Evolutionary conservation across 2,797 vertebrate genomes (phyloP).

Genomic region (Atherinosoma microstoma): DNA sequence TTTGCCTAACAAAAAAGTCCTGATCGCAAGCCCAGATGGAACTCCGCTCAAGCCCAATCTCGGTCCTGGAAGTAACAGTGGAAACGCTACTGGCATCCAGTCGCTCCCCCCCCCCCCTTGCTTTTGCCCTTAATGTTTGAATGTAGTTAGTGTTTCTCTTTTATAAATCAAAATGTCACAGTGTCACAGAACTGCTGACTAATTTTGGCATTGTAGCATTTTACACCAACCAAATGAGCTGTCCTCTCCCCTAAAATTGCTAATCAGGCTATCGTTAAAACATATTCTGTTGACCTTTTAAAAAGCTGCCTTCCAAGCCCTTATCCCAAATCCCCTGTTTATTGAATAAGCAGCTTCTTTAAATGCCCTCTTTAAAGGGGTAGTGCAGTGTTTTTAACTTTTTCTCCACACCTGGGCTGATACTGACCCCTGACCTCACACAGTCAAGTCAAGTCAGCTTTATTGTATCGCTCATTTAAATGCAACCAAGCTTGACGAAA

Average conservation of each 20-base stretch:
- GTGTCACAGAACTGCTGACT: conserved; percentile 37
- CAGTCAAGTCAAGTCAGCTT: too few relatives aligned
- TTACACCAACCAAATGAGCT: conserved; percentile 57
- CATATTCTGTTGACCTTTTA: conserved; percentile 80
- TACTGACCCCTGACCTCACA: conserved; percentile 51
- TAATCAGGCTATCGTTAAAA: conserved; percentile 78
- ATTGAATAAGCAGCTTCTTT: conserved; percentile 73
- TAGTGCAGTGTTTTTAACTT: conserved; percentile 36
- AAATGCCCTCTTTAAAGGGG: conserved; percentile 69
- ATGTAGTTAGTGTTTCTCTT: neutral
- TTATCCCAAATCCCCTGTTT: conserved; percentile 74
- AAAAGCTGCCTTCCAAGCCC: conserved; percentile 74
- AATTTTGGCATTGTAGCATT: conserved; percentile 61
- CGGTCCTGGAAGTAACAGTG: neutral
- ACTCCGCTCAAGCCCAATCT: neutral
- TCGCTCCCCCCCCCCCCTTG: too few relatives aligned
- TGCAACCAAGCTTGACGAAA: too few relatives aligned
- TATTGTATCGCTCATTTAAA: too few relatives aligned
- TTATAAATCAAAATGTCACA: conserved; percentile 19
- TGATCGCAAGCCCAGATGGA: neutral
- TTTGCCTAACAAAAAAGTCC: neutral
- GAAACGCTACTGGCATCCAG: neutral
- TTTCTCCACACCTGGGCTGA: conserved; percentile 21
- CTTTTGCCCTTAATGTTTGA: neutral
- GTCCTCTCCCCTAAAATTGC: conserved; percentile 62